Conservation (phyloP, 1,140 invertebrate genomes). For the Platyura marginata region DNA sequence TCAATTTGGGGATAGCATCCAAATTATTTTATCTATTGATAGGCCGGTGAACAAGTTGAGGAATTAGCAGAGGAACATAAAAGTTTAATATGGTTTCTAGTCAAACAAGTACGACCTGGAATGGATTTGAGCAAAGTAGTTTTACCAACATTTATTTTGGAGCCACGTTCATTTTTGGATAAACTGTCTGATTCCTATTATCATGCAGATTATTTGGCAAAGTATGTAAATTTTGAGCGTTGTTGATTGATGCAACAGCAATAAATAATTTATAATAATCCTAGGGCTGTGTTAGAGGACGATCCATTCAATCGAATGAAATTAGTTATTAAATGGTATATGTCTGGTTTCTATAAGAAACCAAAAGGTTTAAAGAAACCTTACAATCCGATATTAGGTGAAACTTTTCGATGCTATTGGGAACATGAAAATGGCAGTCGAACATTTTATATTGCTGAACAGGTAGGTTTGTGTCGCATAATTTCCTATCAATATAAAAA, state of each 20-base stretch:
- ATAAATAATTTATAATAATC: no score
- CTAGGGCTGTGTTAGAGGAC: conserved; percentile 67
- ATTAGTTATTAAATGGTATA: conserved; percentile 73
- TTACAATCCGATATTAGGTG: conserved; percentile 86
- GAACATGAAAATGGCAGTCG: conserved; percentile 62
- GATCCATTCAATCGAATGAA: conserved; percentile 86
- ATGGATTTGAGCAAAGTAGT: conserved; percentile 96
- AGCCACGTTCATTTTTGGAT: conserved; percentile 83
- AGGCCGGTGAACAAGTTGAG: conserved; percentile 77
- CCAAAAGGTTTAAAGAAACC: conserved; percentile 88
- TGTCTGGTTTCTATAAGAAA: conserved; percentile 77
- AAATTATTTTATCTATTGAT: conserved; percentile 9
- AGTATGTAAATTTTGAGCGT: conserved; percentile 39
- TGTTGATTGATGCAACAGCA: no score
- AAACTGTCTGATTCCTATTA: conserved; percentile 89
- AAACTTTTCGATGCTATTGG: conserved; percentile 85
- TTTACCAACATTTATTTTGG: conserved; percentile 74
- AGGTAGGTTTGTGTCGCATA: conserved; percentile 38
- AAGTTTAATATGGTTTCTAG: conserved; percentile 79
- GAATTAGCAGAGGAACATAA: conserved; percentile 91
- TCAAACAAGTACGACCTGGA: conserved; percentile 87
- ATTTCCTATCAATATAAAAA: no score
- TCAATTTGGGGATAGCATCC: not conserved
- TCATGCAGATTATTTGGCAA: conserved; percentile 73
- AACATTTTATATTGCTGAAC: conserved; percentile 86